Conservation (phyloP, 2,797 vertebrate species). For the Crypturellus tataupa region DNA sequence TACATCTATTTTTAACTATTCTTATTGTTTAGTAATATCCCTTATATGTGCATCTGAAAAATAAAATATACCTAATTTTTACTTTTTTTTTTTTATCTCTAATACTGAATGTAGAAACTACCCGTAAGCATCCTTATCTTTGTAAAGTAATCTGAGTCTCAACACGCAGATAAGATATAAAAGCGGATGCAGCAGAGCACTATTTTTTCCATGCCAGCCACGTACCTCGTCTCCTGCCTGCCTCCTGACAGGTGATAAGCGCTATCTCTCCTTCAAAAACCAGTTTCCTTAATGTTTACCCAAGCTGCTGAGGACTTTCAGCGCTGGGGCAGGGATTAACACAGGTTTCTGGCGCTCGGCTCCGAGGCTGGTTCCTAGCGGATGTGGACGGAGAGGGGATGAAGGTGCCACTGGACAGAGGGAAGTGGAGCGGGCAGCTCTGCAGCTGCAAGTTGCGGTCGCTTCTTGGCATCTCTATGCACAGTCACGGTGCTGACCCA, state of each 20-base stretch:
- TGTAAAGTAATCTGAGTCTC: not conserved
- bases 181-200: accelerated
- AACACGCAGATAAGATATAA: not conserved
- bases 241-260: not conserved
- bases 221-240: not conserved
- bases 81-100: not conserved
- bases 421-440: not conserved
- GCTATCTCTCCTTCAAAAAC: not conserved
- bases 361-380: not conserved
- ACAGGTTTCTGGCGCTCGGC: not conserved
- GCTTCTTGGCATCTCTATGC: not conserved
- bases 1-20: not conserved
- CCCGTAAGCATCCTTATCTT: not conserved
- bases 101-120: not conserved
- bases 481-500: not conserved
- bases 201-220: accelerated
- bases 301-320: not conserved
- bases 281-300: not conserved
- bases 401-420: not conserved
- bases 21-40: no score
- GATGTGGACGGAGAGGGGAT: not conserved
- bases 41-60: no score
- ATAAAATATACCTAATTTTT: no score
- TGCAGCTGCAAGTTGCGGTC: not conserved
- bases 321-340: not conserved